phyloP scores from a whole-genome alignment of 2,113 vertebrate genomes.

The Cyanistes caeruleus region DNA sequence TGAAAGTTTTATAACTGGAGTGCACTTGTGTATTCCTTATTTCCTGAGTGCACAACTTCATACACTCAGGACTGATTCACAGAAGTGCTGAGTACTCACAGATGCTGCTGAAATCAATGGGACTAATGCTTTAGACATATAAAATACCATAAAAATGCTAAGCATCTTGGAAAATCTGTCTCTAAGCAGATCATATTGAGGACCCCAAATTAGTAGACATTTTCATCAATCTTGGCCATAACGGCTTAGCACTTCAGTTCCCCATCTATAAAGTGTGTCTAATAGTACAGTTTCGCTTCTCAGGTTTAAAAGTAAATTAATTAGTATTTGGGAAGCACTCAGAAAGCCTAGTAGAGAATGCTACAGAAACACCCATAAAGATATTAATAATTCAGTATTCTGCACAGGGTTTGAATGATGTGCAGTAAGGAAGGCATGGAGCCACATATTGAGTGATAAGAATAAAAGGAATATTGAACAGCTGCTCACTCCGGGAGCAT shows the following conservation, averaged over 20 bases:
- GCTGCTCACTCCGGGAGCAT: constrained; percentile 48
- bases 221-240: constrained; percentile 8
- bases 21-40: not conserved
- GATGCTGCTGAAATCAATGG: not conserved
- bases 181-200: not conserved
- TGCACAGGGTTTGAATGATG: constrained; percentile 4
- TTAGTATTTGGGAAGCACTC: constrained; percentile 33
- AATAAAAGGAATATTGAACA: constrained; percentile 70
- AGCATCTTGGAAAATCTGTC: not conserved
- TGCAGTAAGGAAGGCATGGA: constrained; percentile 54
- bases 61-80: not conserved
- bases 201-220: not conserved
- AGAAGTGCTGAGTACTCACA: not conserved
- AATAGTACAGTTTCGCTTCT: not conserved
- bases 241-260: not conserved
- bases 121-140: not conserved
- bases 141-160: constrained; percentile 4
- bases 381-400: constrained; percentile 67
- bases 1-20: not conserved
- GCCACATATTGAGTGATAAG: constrained; percentile 66
- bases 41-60: not conserved
- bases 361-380: constrained; percentile 36
- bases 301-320: constrained; percentile 47
- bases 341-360: not conserved
- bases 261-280: not conserved